Base-by-base conservation (phyloP, 2,797 vertebrate genomes). In the Rhyacichthys aspro region DNA sequence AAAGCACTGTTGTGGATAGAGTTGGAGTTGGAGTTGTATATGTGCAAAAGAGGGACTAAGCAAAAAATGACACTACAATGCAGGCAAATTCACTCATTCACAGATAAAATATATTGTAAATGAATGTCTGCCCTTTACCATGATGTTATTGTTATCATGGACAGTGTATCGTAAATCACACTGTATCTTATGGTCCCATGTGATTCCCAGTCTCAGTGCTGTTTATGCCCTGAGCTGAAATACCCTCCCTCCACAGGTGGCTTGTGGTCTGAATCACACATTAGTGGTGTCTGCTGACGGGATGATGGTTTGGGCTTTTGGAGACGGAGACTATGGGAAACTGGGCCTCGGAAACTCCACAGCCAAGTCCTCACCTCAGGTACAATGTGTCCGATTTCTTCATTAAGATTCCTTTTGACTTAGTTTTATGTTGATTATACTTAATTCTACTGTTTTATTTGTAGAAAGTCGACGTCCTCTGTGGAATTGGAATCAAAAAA, bases 301-400 rank as follows among this genome's bases (percentile, higher is more conserved):
- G 8, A 90, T 88, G 88, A 93, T 87, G 66, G 86, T 94, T 19
- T 94, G 93, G 93, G 92, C 92, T 2, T 94, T 94, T 9, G 93
- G 93, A 2, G 93, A 94, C 1, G 93, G 93, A 33, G 93, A 94
- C 76, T 94, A 94, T 16, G 93, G 93, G 6, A 94, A 94, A 82
- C 86, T 94, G 44, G 93, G 93, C 23, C 91, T 93, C 0, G 93
- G 93, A 1, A 91, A 92, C 28, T 94, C 92, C 60, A 93, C 93
- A 1, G 92, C 93, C 45, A 94, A 94, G 70, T 94, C 92, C 12
- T 93, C 91, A 1, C 93, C 93, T 71, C 93, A 94, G 92, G 93
- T 94, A 69, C 33, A 4, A 39, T 15, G 37, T 8, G 8, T 12
- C 11, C 11, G 37, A n/a, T 16, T 49, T n/a, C n/a, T n/a, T n/a